Evolutionary conservation across 2,888 invertebrate genomes (phyloP), one percentile per base, ranked within the genome.

Genomic region (Labia minor): DNA sequence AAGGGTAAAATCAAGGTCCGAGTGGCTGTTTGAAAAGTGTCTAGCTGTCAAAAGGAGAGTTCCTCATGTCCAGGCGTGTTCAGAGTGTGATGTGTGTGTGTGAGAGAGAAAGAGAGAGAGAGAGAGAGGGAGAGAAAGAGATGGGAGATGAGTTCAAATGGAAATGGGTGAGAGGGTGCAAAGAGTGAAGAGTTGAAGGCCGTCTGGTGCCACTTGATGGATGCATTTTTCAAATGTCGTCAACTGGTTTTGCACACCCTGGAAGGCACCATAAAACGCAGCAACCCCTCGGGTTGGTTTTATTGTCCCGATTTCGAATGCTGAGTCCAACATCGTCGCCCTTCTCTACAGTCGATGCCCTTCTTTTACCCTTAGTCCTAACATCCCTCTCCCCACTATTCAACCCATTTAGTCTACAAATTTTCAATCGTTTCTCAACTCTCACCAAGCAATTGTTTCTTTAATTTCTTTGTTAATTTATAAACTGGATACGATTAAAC

Each of bases 191-290:
- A 49, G 49, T 49, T 49, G 49, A 49, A 11, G 49, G 49, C 49
- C 14, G 49, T 49, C 49, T 49, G 49, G n/a, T 49, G 49, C 49
- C 49, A 49, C 49, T 49, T 49, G 49, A 49, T 49, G 49, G 49
- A 49, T 49, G 49, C 49, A 49, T 49, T 49, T 49, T 49, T 49
- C 49, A 49, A 49, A 49, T 49, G 49, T 49, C 16, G n/a, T 11
- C 49, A 49, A 49, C 49, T 49, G 49, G 49, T 49, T 49, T 49
- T 49, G 49, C 49, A 14, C 33, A n/a, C 49, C 49, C 49, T 14
- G 2, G 49, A 49, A 49, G 49, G 49, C n/a, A 4, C 49, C 16
- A 49, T 49, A 49, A 49, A 49, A 49, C 49, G 49, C 49, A 49
- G 49, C 49, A 16, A 49, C 49, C 49, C 49, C 8, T 14, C n/a